Percentiles rank a stretch among this genome's conserved stretches.
Conservation (phyloP, 1,140 invertebrate genomes). For the Saxidomus purpurata region DNA sequence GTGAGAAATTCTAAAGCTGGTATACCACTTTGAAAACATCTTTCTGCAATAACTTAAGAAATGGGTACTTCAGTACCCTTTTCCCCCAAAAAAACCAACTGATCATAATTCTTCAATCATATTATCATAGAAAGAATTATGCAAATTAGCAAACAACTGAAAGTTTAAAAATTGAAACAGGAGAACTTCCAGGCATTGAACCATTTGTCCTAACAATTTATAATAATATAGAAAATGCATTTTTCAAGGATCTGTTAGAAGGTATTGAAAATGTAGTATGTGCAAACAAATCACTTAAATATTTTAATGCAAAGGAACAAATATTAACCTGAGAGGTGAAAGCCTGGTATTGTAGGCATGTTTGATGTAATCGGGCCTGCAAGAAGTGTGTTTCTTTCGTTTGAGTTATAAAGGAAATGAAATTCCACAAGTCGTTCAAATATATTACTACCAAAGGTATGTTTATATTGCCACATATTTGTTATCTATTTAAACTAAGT, state of each 20-base stretch:
- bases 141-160: too few relatives aligned
- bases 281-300: constrained; percentile 42
- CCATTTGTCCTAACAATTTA: not conserved
- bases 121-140: too few relatives aligned
- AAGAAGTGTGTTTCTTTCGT: not conserved
- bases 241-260: not conserved
- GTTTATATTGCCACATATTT: not conserved
- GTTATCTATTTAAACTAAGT: constrained; percentile 16
- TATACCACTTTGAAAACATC: too few relatives aligned
- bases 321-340: constrained; percentile 12
- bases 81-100: too few relatives aligned
- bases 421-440: constrained; percentile 3
- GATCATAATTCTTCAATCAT: too few relatives aligned
- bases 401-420: constrained; percentile 10
- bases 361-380: not conserved
- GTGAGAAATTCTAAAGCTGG: too few relatives aligned
- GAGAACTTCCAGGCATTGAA: too few relatives aligned
- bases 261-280: not conserved
- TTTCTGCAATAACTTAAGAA: too few relatives aligned
- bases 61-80: too few relatives aligned
- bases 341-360: constrained; percentile 10
- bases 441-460: not conserved
- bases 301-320: not conserved
- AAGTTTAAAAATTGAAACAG: too few relatives aligned
- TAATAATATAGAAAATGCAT: too few relatives aligned